phyloP scores from a whole-genome alignment of 2,888 invertebrate species.

The Netelia inedita region DNA sequence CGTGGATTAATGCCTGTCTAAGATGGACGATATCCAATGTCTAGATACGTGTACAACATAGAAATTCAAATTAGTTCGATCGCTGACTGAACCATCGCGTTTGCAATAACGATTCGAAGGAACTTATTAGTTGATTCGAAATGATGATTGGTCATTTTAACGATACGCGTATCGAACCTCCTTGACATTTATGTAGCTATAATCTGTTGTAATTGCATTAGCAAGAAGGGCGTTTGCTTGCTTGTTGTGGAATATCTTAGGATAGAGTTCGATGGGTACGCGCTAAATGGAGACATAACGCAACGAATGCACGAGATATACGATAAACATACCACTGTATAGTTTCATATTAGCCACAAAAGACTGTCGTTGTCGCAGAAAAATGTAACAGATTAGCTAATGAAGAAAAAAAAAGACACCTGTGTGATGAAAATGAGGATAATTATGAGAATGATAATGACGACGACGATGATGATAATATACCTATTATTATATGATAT shows the following conservation, averaged over 20 bases:
- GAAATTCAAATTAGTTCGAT: not conserved
- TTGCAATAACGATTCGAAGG: not conserved
- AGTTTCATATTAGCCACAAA: slow-evolving; percentile 43
- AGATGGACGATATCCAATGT: not conserved
- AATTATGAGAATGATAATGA: slow-evolving; percentile 48
- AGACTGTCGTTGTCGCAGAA: slow-evolving; percentile 58
- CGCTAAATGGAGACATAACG: not conserved
- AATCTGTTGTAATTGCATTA: slow-evolving; percentile 35
- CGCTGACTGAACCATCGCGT: slow-evolving; percentile 9
- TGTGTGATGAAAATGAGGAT: slow-evolving; percentile 35
- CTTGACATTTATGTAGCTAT: slow-evolving; percentile 36
- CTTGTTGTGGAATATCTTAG: not conserved
- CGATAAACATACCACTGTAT: slow-evolving; percentile 6
- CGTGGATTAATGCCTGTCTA: not conserved
- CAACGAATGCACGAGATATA: slow-evolving; percentile 16
- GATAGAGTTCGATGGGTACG: not conserved
- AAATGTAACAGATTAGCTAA: slow-evolving; percentile 27
- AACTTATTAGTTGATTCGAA: slow-evolving; percentile 17
- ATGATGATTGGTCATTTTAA: slow-evolving; percentile 18
- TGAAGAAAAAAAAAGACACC: slow-evolving; percentile 1
- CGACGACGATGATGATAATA: slow-evolving; percentile 48
- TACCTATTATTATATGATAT: slow-evolving; percentile 64
- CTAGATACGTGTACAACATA: slow-evolving; percentile 1
- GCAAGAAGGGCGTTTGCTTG: not conserved
- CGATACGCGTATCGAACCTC: slow-evolving; percentile 14